Base-by-base conservation (phyloP, 2,888 invertebrate species). In the Xestia c-nigrum region DNA sequence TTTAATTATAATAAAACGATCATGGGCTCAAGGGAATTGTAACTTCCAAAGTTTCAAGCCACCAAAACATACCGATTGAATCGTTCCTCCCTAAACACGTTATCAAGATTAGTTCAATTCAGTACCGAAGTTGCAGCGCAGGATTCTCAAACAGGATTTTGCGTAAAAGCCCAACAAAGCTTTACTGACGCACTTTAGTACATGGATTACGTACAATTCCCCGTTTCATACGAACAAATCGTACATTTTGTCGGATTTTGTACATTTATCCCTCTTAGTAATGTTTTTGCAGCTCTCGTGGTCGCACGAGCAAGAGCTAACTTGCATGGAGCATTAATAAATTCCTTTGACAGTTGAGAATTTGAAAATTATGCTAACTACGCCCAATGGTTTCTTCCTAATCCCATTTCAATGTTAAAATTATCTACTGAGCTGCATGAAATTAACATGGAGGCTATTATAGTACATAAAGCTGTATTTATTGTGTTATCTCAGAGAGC, bases 171-270 rank as follows among this genome's bases (percentile, higher is more conserved):
- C 82, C 72, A 88, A 70, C 76, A 74, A 80, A 81, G 85, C 88
- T 81, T 85, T 83, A 85, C 86, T 86, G 86, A 87, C 87, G 89
- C 89, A 89, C 85, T 92, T 91, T 91, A 90, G 85, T 90, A 86
- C 86, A 81, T 78, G 90, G 91, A 91, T 91, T 90, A 90, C 87
- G 89, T 89, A 89, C 88, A 85, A 89, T 89, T 89, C 84, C 87
- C 87, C 85, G 80, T 88, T 88, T 88, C 86, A 86, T 90, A 89
- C 85, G 90, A 86, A 89, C 91, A 89, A 91, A 90, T 89, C 87
- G 90, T 88, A 88, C 87, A 89, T 89, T 90, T 90, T 90, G 89
- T 89, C 86, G 89, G 88, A 89, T 90, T 89, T 89, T 87, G 87
- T 85, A 88, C 85, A 90, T 84, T 90, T 88, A 89, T 89, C 86